These are phyloP conservation scores for Tachina grossa DNA, from an alignment of 2,888 invertebrate genomes.

Conservation along the genomic window DNA sequence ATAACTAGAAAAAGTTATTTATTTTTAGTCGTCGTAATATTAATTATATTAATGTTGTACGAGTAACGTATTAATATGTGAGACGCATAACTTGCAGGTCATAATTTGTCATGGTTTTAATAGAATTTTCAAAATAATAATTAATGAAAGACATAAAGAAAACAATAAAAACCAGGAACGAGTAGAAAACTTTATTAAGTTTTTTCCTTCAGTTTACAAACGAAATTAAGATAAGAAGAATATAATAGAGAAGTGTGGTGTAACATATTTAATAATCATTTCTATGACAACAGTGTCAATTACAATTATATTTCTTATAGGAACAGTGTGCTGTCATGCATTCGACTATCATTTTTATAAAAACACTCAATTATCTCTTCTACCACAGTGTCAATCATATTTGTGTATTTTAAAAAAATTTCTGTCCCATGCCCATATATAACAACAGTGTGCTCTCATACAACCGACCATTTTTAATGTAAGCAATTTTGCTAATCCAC, in stretches of 20 bases:
- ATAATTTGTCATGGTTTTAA: constrained; percentile 64
- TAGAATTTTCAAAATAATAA: constrained; percentile 56
- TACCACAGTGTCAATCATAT: no score
- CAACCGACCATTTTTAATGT: no score
- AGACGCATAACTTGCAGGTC: constrained; percentile 60
- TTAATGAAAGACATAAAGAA: constrained; percentile 53
- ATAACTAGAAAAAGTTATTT: constrained; percentile 38
- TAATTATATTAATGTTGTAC: constrained; percentile 28
- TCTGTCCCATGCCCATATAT: no score
- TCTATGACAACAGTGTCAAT: not conserved
- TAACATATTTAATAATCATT: not conserved
- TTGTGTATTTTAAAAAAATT: no score
- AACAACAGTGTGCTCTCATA: no score
- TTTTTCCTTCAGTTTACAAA: not conserved
- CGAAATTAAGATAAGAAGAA: not conserved
- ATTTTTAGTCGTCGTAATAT: constrained; percentile 23
- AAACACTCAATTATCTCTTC: no score
- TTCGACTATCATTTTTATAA: no score
- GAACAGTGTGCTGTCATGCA: no score
- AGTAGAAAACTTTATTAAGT: constrained; percentile 21
- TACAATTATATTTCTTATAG: no score
- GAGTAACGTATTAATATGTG: constrained; percentile 52
- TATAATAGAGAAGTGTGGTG: not conserved
- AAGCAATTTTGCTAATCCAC: no score
- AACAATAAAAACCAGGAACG: not conserved